These are phyloP conservation scores for Cepphus grylle DNA, from an alignment of 2,113 vertebrate genomes.

Conservation along the genomic window DNA sequence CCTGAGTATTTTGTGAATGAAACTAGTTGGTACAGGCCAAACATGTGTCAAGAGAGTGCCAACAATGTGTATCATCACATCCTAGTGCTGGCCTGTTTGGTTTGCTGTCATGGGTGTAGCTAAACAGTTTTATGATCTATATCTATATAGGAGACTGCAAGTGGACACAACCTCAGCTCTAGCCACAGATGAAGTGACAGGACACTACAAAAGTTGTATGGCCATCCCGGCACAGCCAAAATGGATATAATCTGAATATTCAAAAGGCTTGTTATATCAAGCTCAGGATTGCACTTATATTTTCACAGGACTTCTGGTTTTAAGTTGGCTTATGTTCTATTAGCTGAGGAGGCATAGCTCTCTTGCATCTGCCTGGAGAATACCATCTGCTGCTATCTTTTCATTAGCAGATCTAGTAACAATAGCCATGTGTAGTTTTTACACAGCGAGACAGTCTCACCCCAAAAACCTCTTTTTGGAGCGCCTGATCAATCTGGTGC, in stretches of 20 bases:
- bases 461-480: neutral
- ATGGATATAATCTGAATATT: neutral
- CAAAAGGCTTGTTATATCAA: slow-evolving; percentile 34
- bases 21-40: neutral
- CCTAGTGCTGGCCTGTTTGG: neutral
- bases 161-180: neutral
- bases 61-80: neutral
- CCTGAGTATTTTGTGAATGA: neutral
- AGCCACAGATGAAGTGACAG: neutral
- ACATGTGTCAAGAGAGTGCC: neutral
- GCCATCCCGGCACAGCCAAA: neutral
- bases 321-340: neutral
- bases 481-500: neutral
- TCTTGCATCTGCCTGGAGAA: slow-evolving; percentile 24
- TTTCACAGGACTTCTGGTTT: slow-evolving; percentile 35
- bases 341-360: neutral
- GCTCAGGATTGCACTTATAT: neutral
- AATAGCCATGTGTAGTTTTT: neutral
- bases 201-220: neutral
- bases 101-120: neutral
- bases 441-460: neutral
- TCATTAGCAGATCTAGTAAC: neutral
- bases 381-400: slow-evolving; percentile 46
- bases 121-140: neutral
- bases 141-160: neutral